Evolutionary conservation across 2,113 vertebrate species (phyloP), one percentile per base, ranked within the genome.

Genomic region (Dendropsophus ebraccatus): DNA sequence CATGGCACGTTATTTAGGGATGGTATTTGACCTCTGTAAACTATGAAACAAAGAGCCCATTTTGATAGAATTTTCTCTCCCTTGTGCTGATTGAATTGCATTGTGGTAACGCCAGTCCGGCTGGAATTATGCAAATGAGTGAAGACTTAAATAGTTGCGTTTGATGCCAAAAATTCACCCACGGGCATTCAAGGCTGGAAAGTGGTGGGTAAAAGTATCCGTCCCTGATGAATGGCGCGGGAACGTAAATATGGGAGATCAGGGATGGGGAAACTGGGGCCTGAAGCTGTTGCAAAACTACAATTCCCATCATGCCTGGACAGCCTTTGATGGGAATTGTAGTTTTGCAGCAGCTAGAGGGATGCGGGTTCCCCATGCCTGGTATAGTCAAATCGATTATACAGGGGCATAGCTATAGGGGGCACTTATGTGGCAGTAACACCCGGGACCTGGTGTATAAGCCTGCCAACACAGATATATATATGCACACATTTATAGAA

Each of bases 11-110:
- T 56, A 78, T 78, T 54, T 56, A 56, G 16, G 30, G 76, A 78
- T 56, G 52, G 76, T 58, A 78, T 78, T 78, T 78, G 76, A 78
- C 76, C 52, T 78, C 76, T 35, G 7, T 35, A 78, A 35, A 35
- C 76, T 2, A 58, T 58, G 21, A 35, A 78, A 56, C 49, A 78
- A 78, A 78, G 76, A n/a, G 25, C 17, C 76, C 52, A 58, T 78
- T 78, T 78, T 58, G 1, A 5, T 35, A 7, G 19, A 32, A 21
- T 32, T 76, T 75, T 70, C 41, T 70, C 35, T 28, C 52, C 45
- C 30, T 19, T 10, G 28, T 28, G 49, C 25, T 21, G 25, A 11
- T 52, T 35, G 25, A 56, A 54, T 56, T 32, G 17, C 30, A 47
- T 81, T 65, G 58, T 81, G 58, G 41, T 52, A 81, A 81, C 41